Percentiles rank a stretch among this genome's conserved stretches.
Conservation (phyloP, 2,113 vertebrate species). For the Hippolais icterina region DNA sequence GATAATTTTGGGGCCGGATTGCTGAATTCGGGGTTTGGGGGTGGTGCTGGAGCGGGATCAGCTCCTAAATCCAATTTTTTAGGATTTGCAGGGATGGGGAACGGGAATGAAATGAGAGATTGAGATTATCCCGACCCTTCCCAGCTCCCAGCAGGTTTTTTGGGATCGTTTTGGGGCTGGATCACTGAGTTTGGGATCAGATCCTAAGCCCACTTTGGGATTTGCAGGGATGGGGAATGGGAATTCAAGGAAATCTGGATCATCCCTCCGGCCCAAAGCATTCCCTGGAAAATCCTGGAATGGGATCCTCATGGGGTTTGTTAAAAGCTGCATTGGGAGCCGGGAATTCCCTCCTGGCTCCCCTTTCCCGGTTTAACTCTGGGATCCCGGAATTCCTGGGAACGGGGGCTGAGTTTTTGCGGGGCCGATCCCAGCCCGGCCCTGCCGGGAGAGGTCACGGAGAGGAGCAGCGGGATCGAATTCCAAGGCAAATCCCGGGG, state of each 20-base stretch:
- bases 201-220: not conserved
- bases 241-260: not conserved
- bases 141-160: not conserved
- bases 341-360: not conserved
- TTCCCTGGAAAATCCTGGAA: slow-evolving; percentile 5
- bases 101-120: not conserved
- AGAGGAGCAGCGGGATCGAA: slow-evolving; percentile 67
- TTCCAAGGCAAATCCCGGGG: slow-evolving; percentile 64
- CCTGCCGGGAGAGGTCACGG: slow-evolving; percentile 22
- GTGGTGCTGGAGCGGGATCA: not conserved
- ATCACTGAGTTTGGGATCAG: not conserved
- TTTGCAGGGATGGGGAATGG: not conserved
- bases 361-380: not conserved
- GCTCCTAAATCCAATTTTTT: not conserved
- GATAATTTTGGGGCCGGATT: no score
- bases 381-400: slow-evolving; percentile 15
- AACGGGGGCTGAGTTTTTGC: not conserved
- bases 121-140: not conserved
- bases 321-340: not conserved
- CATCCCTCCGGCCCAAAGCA: rapidly evolving
- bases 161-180: not conserved
- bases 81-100: not conserved
- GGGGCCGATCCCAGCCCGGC: not conserved
- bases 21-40: not conserved
- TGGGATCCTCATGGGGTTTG: slow-evolving; percentile 15